A percentile compares a stretch with the other conserved stretches of the same genome.
These are phyloP conservation scores for Drosophila bunnanda DNA, from an alignment of 2,888 invertebrate genomes.

Conservation along the genomic window DNA sequence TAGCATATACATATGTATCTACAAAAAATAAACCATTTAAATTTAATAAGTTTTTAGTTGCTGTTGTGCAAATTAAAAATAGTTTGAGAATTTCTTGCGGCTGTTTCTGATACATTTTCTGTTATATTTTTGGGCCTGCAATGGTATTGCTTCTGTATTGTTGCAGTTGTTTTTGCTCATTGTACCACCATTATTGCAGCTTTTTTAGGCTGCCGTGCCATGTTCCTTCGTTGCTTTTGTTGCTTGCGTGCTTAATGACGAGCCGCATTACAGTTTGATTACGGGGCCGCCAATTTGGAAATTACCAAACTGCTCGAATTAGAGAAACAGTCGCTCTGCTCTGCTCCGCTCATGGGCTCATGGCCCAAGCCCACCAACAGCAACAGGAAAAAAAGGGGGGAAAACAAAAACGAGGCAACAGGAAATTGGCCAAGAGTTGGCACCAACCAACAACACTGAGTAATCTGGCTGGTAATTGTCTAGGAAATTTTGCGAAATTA, in stretches of 20 bases:
- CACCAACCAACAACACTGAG: conserved; percentile 8
- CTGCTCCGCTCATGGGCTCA: conserved; percentile 7
- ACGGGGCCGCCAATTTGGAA: conserved; percentile 69
- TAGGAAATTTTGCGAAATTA: conserved; percentile 16
- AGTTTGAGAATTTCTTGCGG: too few species aligned
- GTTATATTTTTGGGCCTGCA: background rate
- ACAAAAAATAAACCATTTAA: too few species aligned
- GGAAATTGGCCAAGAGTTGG: conserved; percentile 64
- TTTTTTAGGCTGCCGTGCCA: conserved; percentile 35
- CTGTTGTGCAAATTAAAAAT: background rate
- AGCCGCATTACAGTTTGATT: conserved; percentile 77
- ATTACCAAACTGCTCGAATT: conserved; percentile 77
- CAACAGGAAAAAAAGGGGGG: conserved; percentile 6
- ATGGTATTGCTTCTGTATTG: background rate
- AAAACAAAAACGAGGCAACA: conserved; percentile 51
- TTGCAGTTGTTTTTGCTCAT: background rate
- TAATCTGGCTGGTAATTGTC: conserved; percentile 5
- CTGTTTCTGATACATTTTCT: background rate
- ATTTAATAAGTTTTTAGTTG: background rate
- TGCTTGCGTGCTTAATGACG: conserved; percentile 68
- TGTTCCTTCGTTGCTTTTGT: conserved; percentile 1
- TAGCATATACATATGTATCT: too few species aligned
- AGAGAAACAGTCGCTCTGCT: conserved; percentile 57
- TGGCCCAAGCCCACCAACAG: conserved; percentile 14
- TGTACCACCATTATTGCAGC: background rate